Conservation (phyloP, 2,113 vertebrate genomes). For the Plectropomus leopardus region DNA sequence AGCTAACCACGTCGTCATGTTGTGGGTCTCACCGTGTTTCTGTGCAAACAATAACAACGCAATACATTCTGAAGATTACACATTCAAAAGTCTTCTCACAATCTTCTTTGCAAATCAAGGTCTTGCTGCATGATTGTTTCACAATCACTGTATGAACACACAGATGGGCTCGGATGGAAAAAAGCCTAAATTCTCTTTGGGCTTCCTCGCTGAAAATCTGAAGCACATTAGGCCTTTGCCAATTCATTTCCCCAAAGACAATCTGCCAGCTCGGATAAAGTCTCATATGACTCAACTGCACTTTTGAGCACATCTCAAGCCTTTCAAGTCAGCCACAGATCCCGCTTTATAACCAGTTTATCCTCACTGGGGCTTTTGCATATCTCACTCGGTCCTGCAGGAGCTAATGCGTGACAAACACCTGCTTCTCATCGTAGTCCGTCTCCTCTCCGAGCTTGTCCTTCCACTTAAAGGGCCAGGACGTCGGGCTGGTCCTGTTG, state of each 20-base stretch:
- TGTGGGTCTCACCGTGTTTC: background rate
- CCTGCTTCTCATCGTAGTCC: slow-evolving; percentile 60
- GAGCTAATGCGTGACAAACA: slow-evolving; percentile 65
- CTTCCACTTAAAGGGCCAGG: slow-evolving; percentile 84
- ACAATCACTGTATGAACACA: background rate
- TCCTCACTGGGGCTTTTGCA: background rate
- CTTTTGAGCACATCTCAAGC: slow-evolving; percentile 9
- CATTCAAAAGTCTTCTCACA: slow-evolving; percentile 2
- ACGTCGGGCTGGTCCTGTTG: slow-evolving; percentile 61
- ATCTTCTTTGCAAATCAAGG: background rate
- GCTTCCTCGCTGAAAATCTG: slow-evolving; percentile 26
- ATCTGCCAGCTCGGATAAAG: slow-evolving; percentile 35
- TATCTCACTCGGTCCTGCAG: background rate
- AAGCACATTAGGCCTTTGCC: slow-evolving; percentile 27
- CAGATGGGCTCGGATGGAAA: slow-evolving; percentile 9
- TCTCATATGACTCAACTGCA: slow-evolving; percentile 21
- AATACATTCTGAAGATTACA: slow-evolving; percentile 28
- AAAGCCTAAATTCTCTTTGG: background rate
- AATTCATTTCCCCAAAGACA: slow-evolving; percentile 49
- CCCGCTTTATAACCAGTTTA: background rate
- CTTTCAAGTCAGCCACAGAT: slow-evolving; percentile 12
- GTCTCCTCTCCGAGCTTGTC: background rate
- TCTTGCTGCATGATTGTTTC: background rate
- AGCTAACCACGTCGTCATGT: slow-evolving; percentile 31
- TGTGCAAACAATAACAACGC: slow-evolving; percentile 18